These are phyloP conservation scores for Megaceryle alcyon DNA, from an alignment of 2,797 vertebrate species.

Conservation along the genomic window DNA sequence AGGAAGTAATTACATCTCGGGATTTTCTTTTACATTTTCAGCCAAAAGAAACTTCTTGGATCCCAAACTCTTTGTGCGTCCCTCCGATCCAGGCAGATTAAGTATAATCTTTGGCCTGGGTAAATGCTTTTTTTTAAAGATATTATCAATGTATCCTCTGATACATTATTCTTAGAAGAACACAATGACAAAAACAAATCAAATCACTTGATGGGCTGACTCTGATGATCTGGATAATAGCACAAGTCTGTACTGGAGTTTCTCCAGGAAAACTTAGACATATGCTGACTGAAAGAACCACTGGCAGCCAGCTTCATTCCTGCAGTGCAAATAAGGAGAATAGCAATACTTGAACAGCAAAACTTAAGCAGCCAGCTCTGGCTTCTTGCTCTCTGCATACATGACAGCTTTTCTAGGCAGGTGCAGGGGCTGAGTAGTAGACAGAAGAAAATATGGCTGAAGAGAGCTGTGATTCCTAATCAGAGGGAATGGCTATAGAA, in stretches of 20 bases:
- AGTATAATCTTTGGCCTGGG: neutral
- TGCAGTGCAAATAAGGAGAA: neutral
- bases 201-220: neutral
- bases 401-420: neutral
- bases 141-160: constrained; percentile 9
- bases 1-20: neutral
- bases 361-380: neutral
- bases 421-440: neutral
- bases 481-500: neutral
- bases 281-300: neutral
- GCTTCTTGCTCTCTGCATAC: neutral
- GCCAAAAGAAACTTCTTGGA: neutral
- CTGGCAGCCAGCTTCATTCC: neutral
- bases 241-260: neutral
- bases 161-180: neutral
- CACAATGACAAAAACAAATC: constrained; percentile 36
- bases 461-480: neutral
- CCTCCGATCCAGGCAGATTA: constrained; percentile 5
- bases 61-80: neutral
- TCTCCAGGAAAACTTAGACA: neutral
- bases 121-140: constrained; percentile 24
- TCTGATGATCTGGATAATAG: neutral
- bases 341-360: neutral
- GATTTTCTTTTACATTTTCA: constrained; percentile 5
- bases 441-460: neutral